Percentiles rank a stretch among this genome's conserved stretches.
These are phyloP conservation scores for Chloroceryle inda DNA, from an alignment of 2,797 vertebrate species.

Conservation along the genomic window DNA sequence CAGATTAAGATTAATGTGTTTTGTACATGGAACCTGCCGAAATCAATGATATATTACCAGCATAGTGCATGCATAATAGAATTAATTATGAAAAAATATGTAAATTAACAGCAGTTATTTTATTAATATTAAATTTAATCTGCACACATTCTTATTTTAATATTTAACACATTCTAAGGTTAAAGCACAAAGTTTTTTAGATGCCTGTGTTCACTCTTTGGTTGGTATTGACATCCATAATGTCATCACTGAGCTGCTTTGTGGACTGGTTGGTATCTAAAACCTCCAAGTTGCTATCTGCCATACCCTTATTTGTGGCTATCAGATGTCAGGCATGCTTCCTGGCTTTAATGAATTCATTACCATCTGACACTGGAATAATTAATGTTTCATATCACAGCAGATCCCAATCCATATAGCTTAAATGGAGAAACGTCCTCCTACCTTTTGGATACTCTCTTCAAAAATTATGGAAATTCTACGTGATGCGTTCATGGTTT, in stretches of 20 bases:
- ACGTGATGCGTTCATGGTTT: neutral
- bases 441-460: neutral
- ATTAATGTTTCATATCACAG: neutral
- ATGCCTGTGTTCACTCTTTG: neutral
- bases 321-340: neutral
- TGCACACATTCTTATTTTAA: neutral
- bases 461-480: neutral
- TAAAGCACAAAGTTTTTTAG: neutral
- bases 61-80: neutral
- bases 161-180: neutral
- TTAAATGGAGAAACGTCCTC: neutral
- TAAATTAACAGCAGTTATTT: neutral
- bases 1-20: neutral
- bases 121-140: neutral
- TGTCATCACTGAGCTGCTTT: neutral
- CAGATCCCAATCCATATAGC: neutral
- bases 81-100: neutral
- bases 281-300: neutral
- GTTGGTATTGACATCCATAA: neutral
- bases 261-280: neutral
- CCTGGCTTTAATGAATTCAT: neutral
- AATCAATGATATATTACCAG: neutral
- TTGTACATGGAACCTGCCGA: neutral
- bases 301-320: neutral
- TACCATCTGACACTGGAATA: neutral